Evolutionary conservation across 1,140 invertebrate genomes (phyloP).

Genomic region (Sarcophaga bullata): DNA sequence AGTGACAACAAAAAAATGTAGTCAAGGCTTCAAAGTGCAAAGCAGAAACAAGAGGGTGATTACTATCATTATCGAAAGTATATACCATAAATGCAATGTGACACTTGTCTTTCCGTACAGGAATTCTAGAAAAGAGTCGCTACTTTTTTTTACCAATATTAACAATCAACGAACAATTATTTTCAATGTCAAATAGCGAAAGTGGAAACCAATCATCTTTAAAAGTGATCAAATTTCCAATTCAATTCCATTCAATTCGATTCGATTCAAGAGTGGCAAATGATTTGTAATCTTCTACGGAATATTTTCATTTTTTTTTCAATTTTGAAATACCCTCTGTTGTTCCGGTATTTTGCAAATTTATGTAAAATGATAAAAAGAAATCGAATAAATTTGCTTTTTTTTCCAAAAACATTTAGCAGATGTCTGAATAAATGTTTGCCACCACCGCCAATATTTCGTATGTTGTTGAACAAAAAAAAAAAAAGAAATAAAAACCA

Average conservation of each 20-base stretch:
- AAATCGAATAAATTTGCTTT: background rate
- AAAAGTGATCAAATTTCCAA: slow-evolving; percentile 31
- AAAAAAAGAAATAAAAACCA: background rate
- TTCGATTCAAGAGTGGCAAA: background rate
- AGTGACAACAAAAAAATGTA: slow-evolving; percentile 3
- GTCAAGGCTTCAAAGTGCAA: no score
- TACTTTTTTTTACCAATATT: background rate
- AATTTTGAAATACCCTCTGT: slow-evolving; percentile 21
- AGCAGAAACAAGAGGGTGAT: background rate
- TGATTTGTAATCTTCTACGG: background rate
- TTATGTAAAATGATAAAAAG: background rate
- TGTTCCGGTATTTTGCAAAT: slow-evolving; percentile 24
- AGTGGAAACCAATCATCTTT: slow-evolving; percentile 31
- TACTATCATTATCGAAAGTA: background rate
- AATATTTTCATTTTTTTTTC: background rate
- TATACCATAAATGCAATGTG: slow-evolving; percentile 13
- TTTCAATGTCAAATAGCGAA: background rate
- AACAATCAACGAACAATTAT: background rate
- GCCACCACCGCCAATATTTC: background rate
- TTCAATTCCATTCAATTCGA: slow-evolving; percentile 10
- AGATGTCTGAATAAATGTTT: background rate
- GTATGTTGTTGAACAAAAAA: background rate
- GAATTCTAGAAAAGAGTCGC: background rate
- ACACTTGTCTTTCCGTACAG: slow-evolving; percentile 1
- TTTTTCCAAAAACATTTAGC: slow-evolving; percentile 2